These are phyloP conservation scores for Pseudomugil tenellus DNA, from an alignment of 2,797 vertebrate species.

Conservation along the genomic window DNA sequence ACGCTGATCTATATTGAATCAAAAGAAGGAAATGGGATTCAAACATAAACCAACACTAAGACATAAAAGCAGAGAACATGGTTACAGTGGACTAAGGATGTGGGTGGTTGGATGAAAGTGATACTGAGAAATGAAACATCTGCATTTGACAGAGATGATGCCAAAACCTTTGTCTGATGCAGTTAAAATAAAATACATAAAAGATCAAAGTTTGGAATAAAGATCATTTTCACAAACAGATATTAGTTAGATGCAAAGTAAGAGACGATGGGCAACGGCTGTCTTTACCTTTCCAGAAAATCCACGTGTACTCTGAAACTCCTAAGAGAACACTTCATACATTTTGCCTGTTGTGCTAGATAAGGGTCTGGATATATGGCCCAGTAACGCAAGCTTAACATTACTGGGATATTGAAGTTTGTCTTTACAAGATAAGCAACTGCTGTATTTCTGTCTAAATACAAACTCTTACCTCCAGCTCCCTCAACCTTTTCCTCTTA, in stretches of 20 bases:
- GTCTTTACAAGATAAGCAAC: background rate
- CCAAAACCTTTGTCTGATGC: background rate
- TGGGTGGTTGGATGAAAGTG: background rate
- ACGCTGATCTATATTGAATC: background rate
- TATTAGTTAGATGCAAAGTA: background rate
- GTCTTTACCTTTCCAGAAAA: background rate
- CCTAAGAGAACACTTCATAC: too few relatives aligned
- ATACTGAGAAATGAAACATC: background rate
- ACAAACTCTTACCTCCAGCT: constrained; percentile 79
- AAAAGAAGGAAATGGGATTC: background rate
- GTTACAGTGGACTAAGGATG: background rate
- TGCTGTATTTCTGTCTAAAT: background rate
- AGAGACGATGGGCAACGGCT: background rate
- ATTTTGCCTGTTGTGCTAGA: background rate
- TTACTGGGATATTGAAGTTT: background rate
- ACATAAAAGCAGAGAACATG: background rate
- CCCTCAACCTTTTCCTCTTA: constrained; percentile 83
- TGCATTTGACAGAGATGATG: background rate
- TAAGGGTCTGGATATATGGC: too few relatives aligned
- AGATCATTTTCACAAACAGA: background rate
- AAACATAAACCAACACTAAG: background rate
- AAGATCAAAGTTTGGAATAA: background rate
- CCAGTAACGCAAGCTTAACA: background rate
- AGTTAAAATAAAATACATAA: background rate
- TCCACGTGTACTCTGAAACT: background rate